These are phyloP conservation scores for Gadus macrocephalus DNA, from an alignment of 2,113 vertebrate genomes.

Conservation along the genomic window DNA sequence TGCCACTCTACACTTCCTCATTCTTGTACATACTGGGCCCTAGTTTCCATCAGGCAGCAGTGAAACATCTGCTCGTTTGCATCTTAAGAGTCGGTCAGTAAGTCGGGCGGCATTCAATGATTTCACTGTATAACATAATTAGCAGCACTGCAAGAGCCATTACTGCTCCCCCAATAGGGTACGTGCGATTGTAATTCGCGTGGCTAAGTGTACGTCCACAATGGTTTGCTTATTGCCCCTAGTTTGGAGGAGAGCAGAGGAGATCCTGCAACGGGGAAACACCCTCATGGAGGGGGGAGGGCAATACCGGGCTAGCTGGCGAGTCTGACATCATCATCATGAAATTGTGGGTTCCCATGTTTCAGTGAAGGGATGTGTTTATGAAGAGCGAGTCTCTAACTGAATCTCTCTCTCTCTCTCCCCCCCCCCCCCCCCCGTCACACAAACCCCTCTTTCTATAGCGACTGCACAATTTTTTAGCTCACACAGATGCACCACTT, in stretches of 20 bases:
- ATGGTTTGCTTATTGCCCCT: slow-evolving; percentile 15
- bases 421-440: slow-evolving; percentile 4
- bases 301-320: slow-evolving; percentile 42
- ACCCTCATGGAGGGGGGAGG: slow-evolving; percentile 55
- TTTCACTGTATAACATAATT: too few species aligned
- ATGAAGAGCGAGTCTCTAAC: slow-evolving; percentile 4
- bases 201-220: too few species aligned
- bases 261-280: slow-evolving; percentile 69
- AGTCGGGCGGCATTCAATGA: slow-evolving; percentile 13
- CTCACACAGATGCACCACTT: slow-evolving; percentile 20
- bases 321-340: slow-evolving; percentile 62
- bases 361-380: slow-evolving; percentile 23
- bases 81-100: slow-evolving; percentile 3
- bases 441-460: slow-evolving; percentile 11
- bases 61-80: slow-evolving; percentile 17
- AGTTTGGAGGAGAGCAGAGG: slow-evolving; percentile 64
- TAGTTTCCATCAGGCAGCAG: slow-evolving; percentile 29
- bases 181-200: too few species aligned
- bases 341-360: slow-evolving; percentile 51
- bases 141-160: slow-evolving; percentile 10
- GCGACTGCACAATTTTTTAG: too few species aligned
- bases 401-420: not conserved
- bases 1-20: slow-evolving; percentile 49
- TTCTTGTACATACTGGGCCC: slow-evolving; percentile 29
- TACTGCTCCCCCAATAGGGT: not conserved